Evolutionary conservation across 2,113 vertebrate species (phyloP).

Genomic region (Petroica traversi): DNA sequence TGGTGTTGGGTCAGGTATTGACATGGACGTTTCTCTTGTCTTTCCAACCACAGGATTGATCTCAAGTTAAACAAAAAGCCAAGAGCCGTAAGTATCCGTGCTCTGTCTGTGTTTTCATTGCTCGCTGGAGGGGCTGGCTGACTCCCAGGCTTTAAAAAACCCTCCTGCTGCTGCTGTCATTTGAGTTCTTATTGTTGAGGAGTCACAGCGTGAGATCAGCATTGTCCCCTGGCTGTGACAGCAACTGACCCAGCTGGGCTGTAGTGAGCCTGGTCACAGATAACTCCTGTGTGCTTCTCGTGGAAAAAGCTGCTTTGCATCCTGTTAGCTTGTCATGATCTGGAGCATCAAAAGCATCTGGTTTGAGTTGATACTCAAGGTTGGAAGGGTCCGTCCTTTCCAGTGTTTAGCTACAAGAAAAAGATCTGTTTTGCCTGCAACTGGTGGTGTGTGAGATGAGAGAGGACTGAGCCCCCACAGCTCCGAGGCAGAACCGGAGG

Average conservation of each 20-base stretch:
- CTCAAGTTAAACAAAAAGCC: constrained; percentile 99
- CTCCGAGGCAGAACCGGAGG: neutral
- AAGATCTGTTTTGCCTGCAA: neutral
- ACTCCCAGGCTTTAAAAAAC: neutral
- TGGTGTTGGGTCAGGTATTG: constrained; percentile 33
- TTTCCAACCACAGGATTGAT: constrained; percentile 89
- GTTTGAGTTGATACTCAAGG: neutral
- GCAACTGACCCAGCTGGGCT: neutral
- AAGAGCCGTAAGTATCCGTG: constrained; percentile 90
- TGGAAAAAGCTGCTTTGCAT: neutral
- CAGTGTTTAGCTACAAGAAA: neutral
- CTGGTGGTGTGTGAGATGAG: neutral
- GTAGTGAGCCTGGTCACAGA: neutral
- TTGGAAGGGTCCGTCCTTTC: neutral
- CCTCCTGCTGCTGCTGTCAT: neutral
- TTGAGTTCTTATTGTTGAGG: neutral
- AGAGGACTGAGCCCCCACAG: neutral
- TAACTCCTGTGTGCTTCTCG: neutral
- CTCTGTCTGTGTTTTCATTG: constrained; percentile 37
- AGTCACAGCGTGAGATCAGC: neutral
- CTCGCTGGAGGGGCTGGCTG: neutral
- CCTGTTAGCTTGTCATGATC: neutral
- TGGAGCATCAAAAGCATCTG: neutral
- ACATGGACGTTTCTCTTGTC: constrained; percentile 71
- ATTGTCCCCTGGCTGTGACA: neutral